These are phyloP conservation scores for Chelon labrosus DNA, from an alignment of 2,797 vertebrate species.

Conservation along the genomic window DNA sequence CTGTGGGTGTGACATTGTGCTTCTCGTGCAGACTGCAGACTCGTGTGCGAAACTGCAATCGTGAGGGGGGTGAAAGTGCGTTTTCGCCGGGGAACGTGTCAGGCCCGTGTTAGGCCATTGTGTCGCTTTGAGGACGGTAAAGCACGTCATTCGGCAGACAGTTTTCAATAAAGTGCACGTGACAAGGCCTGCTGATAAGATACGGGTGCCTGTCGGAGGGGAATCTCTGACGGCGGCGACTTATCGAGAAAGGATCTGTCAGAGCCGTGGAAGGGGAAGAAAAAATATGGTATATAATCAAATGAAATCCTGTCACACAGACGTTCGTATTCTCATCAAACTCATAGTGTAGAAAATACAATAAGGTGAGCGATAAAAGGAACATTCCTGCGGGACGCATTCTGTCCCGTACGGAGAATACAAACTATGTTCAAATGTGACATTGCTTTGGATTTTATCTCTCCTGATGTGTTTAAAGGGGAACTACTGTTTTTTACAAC, in stretches of 20 bases:
- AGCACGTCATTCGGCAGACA: constrained; percentile 25
- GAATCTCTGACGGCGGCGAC: constrained; percentile 48
- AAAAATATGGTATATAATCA: constrained; percentile 39
- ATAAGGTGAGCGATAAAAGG: constrained; percentile 42
- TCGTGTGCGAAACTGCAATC: constrained; percentile 4
- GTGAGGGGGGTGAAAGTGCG: background rate
- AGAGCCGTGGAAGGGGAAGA: constrained; percentile 32
- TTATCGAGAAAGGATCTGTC: constrained; percentile 63
- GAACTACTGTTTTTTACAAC: too few relatives aligned
- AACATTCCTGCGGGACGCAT: constrained; percentile 9
- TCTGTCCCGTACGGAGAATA: constrained; percentile 13
- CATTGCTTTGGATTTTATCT: constrained; percentile 5
- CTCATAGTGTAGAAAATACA: constrained; percentile 39
- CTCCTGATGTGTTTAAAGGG: background rate
- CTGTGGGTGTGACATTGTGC: background rate
- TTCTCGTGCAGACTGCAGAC: background rate
- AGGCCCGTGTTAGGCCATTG: constrained; percentile 6
- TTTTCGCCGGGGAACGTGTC: constrained; percentile 12
- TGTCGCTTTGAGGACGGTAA: constrained; percentile 18
- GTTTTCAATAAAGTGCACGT: constrained; percentile 57
- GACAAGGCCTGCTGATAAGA: constrained; percentile 52
- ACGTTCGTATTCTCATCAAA: constrained; percentile 52
- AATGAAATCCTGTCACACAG: constrained; percentile 61
- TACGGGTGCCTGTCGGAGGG: constrained; percentile 54
- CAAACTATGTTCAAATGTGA: constrained; percentile 5